phyloP scores from a whole-genome alignment of 2,888 invertebrate species.

The Onthophagus sagittarius region DNA sequence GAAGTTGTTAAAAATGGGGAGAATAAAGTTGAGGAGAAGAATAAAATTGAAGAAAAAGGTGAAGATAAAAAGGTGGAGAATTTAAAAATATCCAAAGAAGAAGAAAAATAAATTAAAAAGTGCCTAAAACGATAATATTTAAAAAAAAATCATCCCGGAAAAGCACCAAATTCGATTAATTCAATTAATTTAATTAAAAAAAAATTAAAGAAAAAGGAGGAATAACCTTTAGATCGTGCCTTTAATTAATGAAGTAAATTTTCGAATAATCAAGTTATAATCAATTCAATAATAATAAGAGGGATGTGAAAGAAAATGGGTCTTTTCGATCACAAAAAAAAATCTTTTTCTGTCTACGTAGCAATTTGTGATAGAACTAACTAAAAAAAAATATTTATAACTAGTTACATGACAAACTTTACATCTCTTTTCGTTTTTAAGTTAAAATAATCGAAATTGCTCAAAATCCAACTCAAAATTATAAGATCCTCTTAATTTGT shows the following conservation, averaged over 20 bases:
- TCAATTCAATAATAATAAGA: neutral
- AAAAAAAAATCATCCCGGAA: too few species aligned
- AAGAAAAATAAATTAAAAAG: too few species aligned
- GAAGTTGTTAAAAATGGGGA: conserved; percentile 12
- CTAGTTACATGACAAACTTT: neutral
- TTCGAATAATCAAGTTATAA: too few species aligned
- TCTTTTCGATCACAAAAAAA: neutral
- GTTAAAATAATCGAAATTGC: neutral
- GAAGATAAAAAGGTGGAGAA: neutral
- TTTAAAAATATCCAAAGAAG: too few species aligned
- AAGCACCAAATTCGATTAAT: too few species aligned
- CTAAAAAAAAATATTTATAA: neutral
- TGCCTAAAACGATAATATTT: too few species aligned
- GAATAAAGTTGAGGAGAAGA: conserved; percentile 9
- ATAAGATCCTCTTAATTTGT: neutral
- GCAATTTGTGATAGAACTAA: conserved; percentile 5
- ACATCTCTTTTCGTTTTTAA: neutral
- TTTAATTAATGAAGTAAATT: neutral
- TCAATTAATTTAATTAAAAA: too few species aligned
- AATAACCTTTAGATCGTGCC: neutral
- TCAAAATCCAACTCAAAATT: neutral
- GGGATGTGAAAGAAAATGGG: neutral
- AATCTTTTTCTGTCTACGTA: neutral
- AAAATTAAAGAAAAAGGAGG: neutral
- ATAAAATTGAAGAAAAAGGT: conserved; percentile 1